These are phyloP conservation scores for Urocolius indicus DNA, from an alignment of 2,113 vertebrate genomes.

Conservation along the genomic window DNA sequence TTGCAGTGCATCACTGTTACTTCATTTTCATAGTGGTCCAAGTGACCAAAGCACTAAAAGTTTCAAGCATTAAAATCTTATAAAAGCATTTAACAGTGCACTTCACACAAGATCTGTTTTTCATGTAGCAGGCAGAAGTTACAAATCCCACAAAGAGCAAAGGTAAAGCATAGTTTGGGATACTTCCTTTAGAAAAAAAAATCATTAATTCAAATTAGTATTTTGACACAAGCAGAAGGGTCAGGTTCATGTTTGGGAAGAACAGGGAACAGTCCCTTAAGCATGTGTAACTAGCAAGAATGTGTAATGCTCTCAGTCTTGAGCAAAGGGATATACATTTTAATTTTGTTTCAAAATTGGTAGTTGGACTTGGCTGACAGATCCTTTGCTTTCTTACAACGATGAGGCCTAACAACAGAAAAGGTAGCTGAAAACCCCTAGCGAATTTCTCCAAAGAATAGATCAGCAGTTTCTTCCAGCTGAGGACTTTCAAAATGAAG, in stretches of 20 bases:
- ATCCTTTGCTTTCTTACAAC: not conserved
- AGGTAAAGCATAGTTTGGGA: not conserved
- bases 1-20: not conserved
- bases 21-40: not conserved
- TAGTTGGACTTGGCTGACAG: not conserved
- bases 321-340: not conserved
- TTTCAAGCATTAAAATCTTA: not conserved
- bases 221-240: not conserved
- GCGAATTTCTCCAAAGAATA: not conserved
- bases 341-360: not conserved
- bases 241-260: not conserved
- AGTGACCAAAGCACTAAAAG: no score
- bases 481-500: not conserved
- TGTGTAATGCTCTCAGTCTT: not conserved
- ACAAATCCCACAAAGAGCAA: not conserved
- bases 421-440: not conserved
- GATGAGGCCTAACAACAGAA: not conserved
- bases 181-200: not conserved
- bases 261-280: not conserved
- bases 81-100: not conserved
- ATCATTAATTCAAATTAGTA: not conserved
- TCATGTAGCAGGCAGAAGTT: not conserved
- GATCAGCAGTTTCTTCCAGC: not conserved
- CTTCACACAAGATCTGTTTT: not conserved
- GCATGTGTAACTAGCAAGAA: not conserved